Conservation (phyloP, 2,888 invertebrate genomes). For the Hermaeophaga mercurialis region DNA sequence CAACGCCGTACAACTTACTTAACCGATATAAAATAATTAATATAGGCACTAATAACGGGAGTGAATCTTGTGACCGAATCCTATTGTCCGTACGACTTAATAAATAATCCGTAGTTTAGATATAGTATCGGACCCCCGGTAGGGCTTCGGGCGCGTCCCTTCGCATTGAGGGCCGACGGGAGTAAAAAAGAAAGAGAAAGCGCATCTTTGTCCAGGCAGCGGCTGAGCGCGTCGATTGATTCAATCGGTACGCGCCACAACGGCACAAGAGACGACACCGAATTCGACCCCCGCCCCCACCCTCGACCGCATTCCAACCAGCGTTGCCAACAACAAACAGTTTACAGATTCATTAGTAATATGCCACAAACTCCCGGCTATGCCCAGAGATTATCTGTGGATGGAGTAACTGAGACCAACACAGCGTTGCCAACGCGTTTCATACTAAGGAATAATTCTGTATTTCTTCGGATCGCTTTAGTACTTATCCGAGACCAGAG, state of each 20-base stretch:
- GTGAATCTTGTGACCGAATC: neutral
- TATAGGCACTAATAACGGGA: neutral
- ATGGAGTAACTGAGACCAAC: conserved; percentile 6
- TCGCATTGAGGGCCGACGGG: conserved; percentile 18
- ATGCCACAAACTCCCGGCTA: conserved; percentile 48
- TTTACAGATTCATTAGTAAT: conserved; percentile 59
- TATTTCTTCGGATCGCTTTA: too few relatives aligned
- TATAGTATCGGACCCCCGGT: conserved; percentile 3
- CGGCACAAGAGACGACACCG: conserved; percentile 46
- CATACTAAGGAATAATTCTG: too few relatives aligned
- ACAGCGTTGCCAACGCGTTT: conserved; percentile 10
- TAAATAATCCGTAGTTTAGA: conserved; percentile 12
- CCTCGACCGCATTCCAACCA: conserved; percentile 60
- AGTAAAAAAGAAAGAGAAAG: conserved; percentile 7
- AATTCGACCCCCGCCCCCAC: conserved; percentile 60
- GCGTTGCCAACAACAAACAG: conserved; percentile 58
- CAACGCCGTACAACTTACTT: too few relatives aligned
- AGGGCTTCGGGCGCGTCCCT: neutral
- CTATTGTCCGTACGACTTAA: conserved; percentile 8
- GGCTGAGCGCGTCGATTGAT: conserved; percentile 47
- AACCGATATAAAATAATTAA: neutral
- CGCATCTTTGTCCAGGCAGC: conserved; percentile 12
- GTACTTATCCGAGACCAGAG: too few relatives aligned
- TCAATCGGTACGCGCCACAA: conserved; percentile 47
- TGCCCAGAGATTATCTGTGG: conserved; percentile 32